A percentile compares a stretch with the other conserved stretches of the same genome.
phyloP scores from a whole-genome alignment of 2,113 vertebrate species.

The Misgurnus mizolepis region DNA sequence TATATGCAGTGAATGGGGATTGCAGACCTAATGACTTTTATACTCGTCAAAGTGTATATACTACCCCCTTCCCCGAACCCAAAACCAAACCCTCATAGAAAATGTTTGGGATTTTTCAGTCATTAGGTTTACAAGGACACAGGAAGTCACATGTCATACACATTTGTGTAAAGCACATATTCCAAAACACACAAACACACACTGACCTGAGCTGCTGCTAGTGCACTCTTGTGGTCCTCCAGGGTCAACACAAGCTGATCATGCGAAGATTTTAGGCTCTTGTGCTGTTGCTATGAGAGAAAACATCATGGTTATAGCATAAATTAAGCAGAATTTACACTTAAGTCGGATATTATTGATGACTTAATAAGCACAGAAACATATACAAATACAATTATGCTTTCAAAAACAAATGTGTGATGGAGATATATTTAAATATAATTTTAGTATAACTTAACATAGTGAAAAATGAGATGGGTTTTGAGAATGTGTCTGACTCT shows the following conservation, averaged over 20 bases:
- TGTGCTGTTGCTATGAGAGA: constrained; percentile 87
- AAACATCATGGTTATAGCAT: constrained; percentile 53
- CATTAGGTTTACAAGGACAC: no score
- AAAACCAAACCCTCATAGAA: no score
- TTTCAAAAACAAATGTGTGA: no score
- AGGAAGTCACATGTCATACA: no score
- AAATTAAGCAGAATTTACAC: not conserved
- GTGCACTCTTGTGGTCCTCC: constrained; percentile 98
- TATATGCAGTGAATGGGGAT: no score
- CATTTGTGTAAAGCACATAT: no score
- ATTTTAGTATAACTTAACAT: not conserved
- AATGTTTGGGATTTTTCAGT: no score
- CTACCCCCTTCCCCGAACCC: no score
- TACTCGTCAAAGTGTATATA: no score
- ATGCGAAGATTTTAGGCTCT: constrained; percentile 87
- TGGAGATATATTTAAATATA: no score
- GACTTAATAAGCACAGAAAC: not conserved
- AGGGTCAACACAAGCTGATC: constrained; percentile 89
- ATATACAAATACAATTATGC: no score
- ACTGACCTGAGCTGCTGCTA: constrained; percentile 93
- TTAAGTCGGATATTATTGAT: not conserved
- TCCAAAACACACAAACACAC: not conserved
- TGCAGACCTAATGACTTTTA: no score
- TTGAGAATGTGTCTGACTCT: not conserved
- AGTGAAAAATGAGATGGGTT: not conserved